phyloP scores from a whole-genome alignment of 2,113 vertebrate genomes.

The Otolemur garnettii region DNA sequence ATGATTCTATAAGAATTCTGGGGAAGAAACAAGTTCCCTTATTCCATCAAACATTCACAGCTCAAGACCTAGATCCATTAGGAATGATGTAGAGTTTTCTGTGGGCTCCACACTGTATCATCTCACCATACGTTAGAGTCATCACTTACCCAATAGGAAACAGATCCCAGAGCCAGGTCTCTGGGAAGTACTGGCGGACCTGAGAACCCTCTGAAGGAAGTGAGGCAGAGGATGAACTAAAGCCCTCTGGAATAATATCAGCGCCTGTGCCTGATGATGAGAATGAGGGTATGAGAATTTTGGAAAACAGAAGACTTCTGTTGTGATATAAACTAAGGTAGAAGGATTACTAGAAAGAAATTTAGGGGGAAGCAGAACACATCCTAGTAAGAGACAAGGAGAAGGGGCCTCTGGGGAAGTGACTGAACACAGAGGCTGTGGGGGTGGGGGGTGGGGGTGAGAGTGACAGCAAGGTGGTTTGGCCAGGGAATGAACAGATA shows the following conservation, averaged over 20 bases:
- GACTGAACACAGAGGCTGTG: neutral
- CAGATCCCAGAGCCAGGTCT: conserved; percentile 93
- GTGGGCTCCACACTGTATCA: neutral
- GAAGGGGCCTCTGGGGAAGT: neutral
- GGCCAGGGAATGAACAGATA: neutral
- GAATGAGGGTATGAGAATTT: neutral
- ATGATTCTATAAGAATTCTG: neutral
- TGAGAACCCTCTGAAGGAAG: conserved; percentile 60
- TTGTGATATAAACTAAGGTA: neutral
- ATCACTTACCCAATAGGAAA: conserved; percentile 90
- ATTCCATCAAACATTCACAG: neutral
- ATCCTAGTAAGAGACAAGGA: neutral
- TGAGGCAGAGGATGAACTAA: neutral
- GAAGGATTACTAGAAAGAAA: neutral
- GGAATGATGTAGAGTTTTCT: neutral
- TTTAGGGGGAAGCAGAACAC: neutral
- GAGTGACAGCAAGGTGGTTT: neutral
- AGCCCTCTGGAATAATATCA: accelerated
- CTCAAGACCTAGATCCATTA: neutral
- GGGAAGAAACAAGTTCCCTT: neutral
- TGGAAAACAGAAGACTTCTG: neutral
- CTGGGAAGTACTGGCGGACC: conserved; percentile 87
- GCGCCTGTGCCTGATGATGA: neutral
- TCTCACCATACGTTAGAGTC: neutral
- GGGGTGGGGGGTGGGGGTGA: too few relatives aligned